phyloP scores from a whole-genome alignment of 2,113 vertebrate species.

The Plestiodon gilberti region DNA sequence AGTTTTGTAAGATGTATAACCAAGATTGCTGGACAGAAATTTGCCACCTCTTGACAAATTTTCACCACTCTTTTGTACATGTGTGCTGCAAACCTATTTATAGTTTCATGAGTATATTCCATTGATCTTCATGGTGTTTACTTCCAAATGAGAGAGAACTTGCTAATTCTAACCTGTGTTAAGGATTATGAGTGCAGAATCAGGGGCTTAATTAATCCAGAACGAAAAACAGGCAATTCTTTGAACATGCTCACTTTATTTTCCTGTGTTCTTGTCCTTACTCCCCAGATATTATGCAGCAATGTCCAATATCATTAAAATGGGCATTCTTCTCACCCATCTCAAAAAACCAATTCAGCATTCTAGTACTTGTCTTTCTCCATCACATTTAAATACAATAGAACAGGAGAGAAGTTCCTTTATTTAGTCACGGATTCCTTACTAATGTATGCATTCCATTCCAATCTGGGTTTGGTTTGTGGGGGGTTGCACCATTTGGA shows the following conservation, averaged over 20 bases:
- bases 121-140: neutral
- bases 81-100: neutral
- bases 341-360: constrained; percentile 47
- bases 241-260: neutral
- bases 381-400: constrained; percentile 61
- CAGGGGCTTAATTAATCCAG: neutral
- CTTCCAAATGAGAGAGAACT: too few species aligned
- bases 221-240: neutral
- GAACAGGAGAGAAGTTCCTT: constrained; percentile 64
- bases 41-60: neutral
- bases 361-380: constrained; percentile 66
- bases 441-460: constrained; percentile 73
- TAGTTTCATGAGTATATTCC: neutral
- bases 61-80: neutral
- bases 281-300: neutral
- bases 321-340: neutral
- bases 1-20: neutral
- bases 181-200: neutral
- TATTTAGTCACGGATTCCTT: constrained; percentile 70
- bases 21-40: neutral
- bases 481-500: constrained; percentile 46
- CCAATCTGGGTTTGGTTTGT: constrained; percentile 59
- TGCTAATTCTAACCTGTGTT: too few species aligned
- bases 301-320: neutral
- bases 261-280: neutral